A percentile compares a stretch with the other conserved stretches of the same genome.
Evolutionary conservation across 2,113 vertebrate genomes (phyloP).

Genomic region (Oplegnathus fasciatus): DNA sequence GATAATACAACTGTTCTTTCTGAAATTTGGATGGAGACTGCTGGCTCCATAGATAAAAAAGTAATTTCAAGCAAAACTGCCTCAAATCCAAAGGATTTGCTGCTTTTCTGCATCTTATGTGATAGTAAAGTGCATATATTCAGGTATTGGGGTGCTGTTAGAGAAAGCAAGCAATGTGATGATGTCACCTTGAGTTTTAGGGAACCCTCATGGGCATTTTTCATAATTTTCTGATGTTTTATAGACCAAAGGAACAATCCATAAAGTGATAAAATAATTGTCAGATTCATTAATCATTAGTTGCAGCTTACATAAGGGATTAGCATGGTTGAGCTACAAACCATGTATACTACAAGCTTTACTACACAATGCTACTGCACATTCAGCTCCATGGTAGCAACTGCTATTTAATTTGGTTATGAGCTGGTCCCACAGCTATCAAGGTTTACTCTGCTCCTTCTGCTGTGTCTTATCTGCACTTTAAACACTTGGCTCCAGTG

Average conservation of each 20-base stretch:
- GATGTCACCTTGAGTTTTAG: neutral
- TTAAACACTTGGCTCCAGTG: conserved; percentile 24
- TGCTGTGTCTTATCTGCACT: conserved; percentile 41
- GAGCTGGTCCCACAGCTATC: conserved; percentile 43
- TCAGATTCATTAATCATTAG: neutral
- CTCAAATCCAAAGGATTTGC: neutral
- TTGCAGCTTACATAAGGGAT: neutral
- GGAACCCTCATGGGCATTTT: neutral
- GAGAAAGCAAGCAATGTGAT: neutral
- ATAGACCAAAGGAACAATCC: neutral
- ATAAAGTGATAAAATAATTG: neutral
- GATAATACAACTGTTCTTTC: neutral
- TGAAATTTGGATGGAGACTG: neutral
- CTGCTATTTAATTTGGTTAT: conserved; percentile 46
- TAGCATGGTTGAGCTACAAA: neutral
- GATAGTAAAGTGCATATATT: neutral
- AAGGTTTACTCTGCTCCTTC: conserved; percentile 17
- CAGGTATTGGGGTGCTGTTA: neutral
- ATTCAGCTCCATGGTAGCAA: conserved; percentile 18
- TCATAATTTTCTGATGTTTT: neutral
- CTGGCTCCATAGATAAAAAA: too few species aligned
- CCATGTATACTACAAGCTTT: neutral
- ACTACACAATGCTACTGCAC: neutral
- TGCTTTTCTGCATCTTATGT: neutral
- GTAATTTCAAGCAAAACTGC: neutral